Evolutionary conservation across 2,888 invertebrate genomes (phyloP).

Genomic region (Anthophora plumipes): DNA sequence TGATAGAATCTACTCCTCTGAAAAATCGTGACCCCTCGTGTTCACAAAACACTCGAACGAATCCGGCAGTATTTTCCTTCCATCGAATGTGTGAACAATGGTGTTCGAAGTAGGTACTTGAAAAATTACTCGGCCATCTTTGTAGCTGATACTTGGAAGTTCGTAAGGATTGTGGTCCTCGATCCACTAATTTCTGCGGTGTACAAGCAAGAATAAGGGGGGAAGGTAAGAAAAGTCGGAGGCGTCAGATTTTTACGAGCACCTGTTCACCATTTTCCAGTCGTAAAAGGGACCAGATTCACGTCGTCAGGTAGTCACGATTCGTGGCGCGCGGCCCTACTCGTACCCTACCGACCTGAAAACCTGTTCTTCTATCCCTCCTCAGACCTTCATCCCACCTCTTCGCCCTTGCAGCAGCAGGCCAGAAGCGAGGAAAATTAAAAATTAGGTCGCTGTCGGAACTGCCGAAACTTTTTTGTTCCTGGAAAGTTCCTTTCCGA

Average conservation of each 20-base stretch:
- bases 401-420: conserved; percentile 42
- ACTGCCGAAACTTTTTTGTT: conserved; percentile 40
- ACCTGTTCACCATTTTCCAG: conserved; percentile 81
- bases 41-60: background rate
- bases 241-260: conserved; percentile 75
- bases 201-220: background rate
- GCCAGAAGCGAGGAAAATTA: conserved; percentile 71
- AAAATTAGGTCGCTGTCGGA: conserved; percentile 73
- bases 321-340: conserved; percentile 75
- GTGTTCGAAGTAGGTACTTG: background rate
- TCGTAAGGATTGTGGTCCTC: background rate
- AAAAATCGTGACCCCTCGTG: background rate
- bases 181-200: conserved; percentile 45
- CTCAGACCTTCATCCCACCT: conserved; percentile 51
- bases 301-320: conserved; percentile 80
- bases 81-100: background rate
- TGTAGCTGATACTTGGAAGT: conserved; percentile 14
- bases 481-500: no score
- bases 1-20: background rate
- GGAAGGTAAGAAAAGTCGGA: conserved; percentile 61
- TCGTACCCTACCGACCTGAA: conserved; percentile 76
- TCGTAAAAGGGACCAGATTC: conserved; percentile 71
- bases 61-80: background rate
- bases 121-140: conserved; percentile 18
- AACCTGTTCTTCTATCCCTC: conserved; percentile 78